A percentile compares a stretch with the other conserved stretches of the same genome.
These are phyloP conservation scores for Hormaphis cornu DNA, from an alignment of 1,140 invertebrate species.

Conservation along the genomic window DNA sequence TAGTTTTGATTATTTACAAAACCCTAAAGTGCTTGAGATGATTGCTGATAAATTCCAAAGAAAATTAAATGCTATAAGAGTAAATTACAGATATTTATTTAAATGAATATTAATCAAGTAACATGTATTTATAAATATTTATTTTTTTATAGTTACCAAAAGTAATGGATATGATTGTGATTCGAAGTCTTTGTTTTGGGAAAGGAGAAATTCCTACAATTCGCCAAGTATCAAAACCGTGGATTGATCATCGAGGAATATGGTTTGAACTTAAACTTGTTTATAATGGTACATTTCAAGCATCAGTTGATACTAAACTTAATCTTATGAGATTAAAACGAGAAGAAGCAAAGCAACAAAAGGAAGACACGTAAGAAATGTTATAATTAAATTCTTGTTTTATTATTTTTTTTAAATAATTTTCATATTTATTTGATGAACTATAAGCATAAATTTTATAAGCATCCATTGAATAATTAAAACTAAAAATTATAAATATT, in stretches of 20 bases:
- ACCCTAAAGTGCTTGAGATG: constrained; percentile 52
- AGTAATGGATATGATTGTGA: constrained; percentile 25
- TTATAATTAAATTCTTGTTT: no score
- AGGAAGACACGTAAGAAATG: constrained; percentile 15
- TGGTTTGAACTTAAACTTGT: constrained; percentile 87
- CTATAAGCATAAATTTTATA: no score
- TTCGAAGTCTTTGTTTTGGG: constrained; percentile 45
- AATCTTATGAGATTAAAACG: constrained; percentile 76
- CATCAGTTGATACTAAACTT: constrained; percentile 90
- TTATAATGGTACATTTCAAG: constrained; percentile 76
- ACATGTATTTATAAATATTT: neutral
- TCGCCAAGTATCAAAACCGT: constrained; percentile 59
- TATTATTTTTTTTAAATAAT: neutral
- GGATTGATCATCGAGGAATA: constrained; percentile 74
- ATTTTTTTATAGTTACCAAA: constrained; percentile 7
- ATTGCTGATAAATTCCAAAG: constrained; percentile 70
- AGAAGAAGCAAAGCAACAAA: constrained; percentile 28
- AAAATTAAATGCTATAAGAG: constrained; percentile 76
- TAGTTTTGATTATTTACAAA: constrained; percentile 65
- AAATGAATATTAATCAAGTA: neutral
- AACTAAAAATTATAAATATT: no score
- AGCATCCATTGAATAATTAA: no score
- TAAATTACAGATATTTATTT: constrained; percentile 36
- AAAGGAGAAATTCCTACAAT: constrained; percentile 52
- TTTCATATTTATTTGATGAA: no score